Evolutionary conservation across 30 jellyfish, hydroid and myxozoan species (phyloP), one percentile per base, ranked within the genome.

Genomic region (Cassiopea xamachana): DNA sequence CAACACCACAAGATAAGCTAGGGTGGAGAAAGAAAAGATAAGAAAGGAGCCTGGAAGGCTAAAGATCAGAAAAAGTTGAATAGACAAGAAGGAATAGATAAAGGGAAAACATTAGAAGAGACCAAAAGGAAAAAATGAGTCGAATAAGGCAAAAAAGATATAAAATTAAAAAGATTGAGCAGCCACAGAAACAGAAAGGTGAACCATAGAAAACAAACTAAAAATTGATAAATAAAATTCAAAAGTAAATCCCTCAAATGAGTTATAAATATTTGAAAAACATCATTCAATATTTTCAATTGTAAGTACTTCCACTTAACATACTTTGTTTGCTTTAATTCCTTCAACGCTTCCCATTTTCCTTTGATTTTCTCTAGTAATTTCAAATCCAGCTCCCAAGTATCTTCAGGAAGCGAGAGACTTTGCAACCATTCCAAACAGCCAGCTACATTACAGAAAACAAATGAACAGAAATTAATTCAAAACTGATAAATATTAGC

Each of bases 351-450:
- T 60, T 96, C 99, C 99, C 99, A 96, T 74, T 90, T 92, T 69
- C 97, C 93, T 77, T 96, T 92, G 17, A 87, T 84, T 55, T 87
- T 92, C 83, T 96, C 99, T 49, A 96, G 71, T 85, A 96, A 82
- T 87, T 89, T 87, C 45, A 96, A 76, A 85, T 96, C 99, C 18
- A 89, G 87, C 70, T 96, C 99, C 99, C 99, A 96, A 15, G 98
- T 89, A n/a, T 96, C 97, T 13, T 67, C 87, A 16, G 99, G 98
- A 39, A 96, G 77, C 4, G 97, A 47, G 55, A 96, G 81, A 71
- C 99, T 96, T 16, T 96, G 89, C 13, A 81, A 44, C 99, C 99
- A 96, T 13, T 90, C 98, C n/a, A 68, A 49, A 79, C 97, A 96
- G 59, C 91, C 97, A 79, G 51, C 91, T 80, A 68, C 7, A 87